These are phyloP conservation scores for Cossypha niveicapilla DNA, from an alignment of 2,797 vertebrate genomes.

Conservation along the genomic window DNA sequence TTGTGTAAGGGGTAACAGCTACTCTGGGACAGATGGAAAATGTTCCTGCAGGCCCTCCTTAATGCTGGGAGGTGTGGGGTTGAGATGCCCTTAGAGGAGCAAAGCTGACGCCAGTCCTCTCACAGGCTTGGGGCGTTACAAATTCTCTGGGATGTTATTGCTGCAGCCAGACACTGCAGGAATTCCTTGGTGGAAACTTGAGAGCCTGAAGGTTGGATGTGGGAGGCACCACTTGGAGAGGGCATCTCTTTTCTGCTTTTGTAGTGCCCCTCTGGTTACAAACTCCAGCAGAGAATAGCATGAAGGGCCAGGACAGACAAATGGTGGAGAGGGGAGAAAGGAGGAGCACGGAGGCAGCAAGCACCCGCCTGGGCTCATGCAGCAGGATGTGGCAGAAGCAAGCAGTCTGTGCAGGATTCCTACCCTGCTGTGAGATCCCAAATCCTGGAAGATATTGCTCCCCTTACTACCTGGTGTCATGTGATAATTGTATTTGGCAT, in stretches of 20 bases:
- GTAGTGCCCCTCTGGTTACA: background rate
- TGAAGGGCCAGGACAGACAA: background rate
- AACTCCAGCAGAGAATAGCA: background rate
- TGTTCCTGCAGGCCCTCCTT: background rate
- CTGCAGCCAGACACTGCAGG: background rate
- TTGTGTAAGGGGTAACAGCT: background rate
- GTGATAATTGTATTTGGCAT: background rate
- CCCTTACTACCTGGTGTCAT: background rate
- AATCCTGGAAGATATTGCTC: background rate
- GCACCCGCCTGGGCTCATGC: background rate
- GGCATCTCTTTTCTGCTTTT: background rate
- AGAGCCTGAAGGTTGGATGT: background rate
- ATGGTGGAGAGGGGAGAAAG: background rate
- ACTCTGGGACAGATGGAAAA: background rate
- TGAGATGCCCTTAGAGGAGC: background rate
- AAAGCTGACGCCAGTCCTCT: rapidly evolving
- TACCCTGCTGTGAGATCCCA: background rate
- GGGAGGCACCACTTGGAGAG: background rate
- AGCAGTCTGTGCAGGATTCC: background rate
- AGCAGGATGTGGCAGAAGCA: background rate
- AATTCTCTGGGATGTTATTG: background rate
- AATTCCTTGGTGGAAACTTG: background rate
- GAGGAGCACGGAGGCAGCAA: background rate
- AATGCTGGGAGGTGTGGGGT: background rate
- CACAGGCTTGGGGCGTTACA: rapidly evolving